Evolutionary conservation across 2,797 vertebrate species (phyloP).

Genomic region (Somateria mollissima): DNA sequence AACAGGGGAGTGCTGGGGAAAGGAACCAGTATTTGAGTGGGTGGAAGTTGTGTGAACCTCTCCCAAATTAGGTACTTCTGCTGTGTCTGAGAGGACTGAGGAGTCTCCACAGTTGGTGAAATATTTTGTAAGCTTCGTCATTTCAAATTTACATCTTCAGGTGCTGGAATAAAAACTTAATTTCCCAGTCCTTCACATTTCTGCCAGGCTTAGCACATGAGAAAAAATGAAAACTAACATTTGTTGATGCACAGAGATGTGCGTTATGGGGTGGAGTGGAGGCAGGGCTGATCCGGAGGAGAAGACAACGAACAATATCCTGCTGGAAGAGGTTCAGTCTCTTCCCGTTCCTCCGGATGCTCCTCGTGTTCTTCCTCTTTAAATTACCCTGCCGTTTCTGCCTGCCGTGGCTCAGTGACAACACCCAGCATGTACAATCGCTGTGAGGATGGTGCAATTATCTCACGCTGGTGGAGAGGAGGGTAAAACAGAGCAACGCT

Average conservation of each 20-base stretch:
- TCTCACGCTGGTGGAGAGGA: not conserved
- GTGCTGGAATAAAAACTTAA: not conserved
- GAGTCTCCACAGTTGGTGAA: slow-evolving; percentile 25
- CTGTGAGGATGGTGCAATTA: slow-evolving; percentile 3
- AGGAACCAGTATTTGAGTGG: not conserved
- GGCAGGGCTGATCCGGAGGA: not conserved
- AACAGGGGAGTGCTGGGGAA: not conserved
- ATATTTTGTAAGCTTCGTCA: not conserved
- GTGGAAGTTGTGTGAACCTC: slow-evolving; percentile 22
- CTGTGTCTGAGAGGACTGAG: slow-evolving; percentile 32
- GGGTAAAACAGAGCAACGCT: not conserved
- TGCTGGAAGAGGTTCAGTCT: not conserved
- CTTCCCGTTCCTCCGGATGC: not conserved
- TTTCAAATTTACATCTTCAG: slow-evolving; percentile 38
- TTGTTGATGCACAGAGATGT: not conserved
- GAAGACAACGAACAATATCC: not conserved
- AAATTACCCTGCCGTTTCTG: not conserved
- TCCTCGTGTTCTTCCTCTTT: not conserved
- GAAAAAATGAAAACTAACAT: not conserved
- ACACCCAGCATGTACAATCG: not conserved
- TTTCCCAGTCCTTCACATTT: slow-evolving; percentile 48
- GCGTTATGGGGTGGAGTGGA: not conserved
- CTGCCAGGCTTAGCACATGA: slow-evolving; percentile 32
- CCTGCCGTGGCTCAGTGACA: not conserved
- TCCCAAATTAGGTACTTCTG: slow-evolving; percentile 57